Base-by-base conservation (phyloP, 2,113 vertebrate genomes). In the Alexandromys fortis region DNA sequence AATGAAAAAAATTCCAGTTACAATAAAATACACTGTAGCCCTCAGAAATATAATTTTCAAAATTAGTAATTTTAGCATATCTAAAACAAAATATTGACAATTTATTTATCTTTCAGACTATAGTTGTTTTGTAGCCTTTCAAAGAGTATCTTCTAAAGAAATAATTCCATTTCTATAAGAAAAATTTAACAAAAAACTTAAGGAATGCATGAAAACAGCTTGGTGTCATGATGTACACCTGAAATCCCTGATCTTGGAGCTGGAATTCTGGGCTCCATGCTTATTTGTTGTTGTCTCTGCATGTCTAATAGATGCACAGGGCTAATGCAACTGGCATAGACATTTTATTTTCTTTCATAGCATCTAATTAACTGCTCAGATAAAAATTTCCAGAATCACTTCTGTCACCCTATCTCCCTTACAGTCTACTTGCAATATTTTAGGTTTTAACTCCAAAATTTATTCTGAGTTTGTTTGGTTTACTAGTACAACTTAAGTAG, bases 51-150 rank as follows among this genome's bases (percentile, higher is more conserved):
- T 94, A 79, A 7, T 0, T n/a, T 93, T 83, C 24, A 85, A 85
- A 89, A 91, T 90, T 55, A 95, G 17, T 96, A 89, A 81, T 73
- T 89, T 86, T 91, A 30, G 49, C n/a, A 24, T 91, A 10, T 90
- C 3, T 91, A 52, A 96, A 82, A 61, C 14, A 30, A 79, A 92
- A 86, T 81, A 47, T 35, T 26, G 38, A 86, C 90, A 70, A 38
- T 81, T 72, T 91, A 4, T 91, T 77, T 89, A 16, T 16, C 22
- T 95, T 93, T 89, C 52, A 65, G 45, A 61, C 85, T 95, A 45
- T 3, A 38, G 75, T 73, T 83, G 17, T 6, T 94, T 2, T 72
- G 49, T 90, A 85, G 26, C 12, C 3, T 93, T 89, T 86, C 5
- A 35, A 3, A 58, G 81, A 65, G 9, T 78, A 12, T 96, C 89